Conservation (phyloP, 2,113 vertebrate species). For the Scophthalmus maximus region DNA sequence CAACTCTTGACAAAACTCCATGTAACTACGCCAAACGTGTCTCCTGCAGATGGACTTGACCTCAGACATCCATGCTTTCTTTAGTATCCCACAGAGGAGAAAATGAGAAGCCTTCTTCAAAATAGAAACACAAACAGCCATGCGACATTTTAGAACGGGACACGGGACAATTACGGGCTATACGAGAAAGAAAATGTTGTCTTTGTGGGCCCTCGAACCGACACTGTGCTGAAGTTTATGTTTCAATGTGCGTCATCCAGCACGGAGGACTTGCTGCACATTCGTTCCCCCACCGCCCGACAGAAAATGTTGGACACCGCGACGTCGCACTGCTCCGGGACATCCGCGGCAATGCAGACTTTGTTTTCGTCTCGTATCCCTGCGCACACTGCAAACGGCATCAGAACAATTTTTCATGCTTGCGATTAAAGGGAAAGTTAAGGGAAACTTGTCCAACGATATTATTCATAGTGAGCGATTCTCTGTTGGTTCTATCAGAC, state of each 20-base stretch:
- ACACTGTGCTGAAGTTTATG: not conserved
- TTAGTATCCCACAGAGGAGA: conserved; percentile 2
- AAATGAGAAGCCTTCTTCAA: not conserved
- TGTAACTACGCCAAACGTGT: not conserved
- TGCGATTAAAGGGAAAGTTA: not conserved
- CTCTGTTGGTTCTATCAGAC: too few species aligned
- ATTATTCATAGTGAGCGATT: too few species aligned
- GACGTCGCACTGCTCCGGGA: too few species aligned
- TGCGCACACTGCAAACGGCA: too few species aligned
- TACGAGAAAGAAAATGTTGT: not conserved
- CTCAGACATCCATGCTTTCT: conserved; percentile 6
- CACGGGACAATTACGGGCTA: not conserved
- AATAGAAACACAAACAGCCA: conserved; percentile 11
- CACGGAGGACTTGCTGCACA: not conserved
- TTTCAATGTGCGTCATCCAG: not conserved
- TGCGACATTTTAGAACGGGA: conserved; percentile 5
- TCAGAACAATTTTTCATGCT: too few species aligned
- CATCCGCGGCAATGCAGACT: too few species aligned
- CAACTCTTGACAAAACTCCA: conserved; percentile 13
- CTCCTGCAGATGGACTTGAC: conserved; percentile 21
- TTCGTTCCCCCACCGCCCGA: too few species aligned
- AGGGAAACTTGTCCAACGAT: too few species aligned
- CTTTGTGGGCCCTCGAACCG: not conserved
- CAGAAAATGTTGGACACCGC: too few species aligned
- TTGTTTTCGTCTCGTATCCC: too few species aligned